Conservation (phyloP, 2,113 vertebrate species). For the Salvelinus alpinus region DNA sequence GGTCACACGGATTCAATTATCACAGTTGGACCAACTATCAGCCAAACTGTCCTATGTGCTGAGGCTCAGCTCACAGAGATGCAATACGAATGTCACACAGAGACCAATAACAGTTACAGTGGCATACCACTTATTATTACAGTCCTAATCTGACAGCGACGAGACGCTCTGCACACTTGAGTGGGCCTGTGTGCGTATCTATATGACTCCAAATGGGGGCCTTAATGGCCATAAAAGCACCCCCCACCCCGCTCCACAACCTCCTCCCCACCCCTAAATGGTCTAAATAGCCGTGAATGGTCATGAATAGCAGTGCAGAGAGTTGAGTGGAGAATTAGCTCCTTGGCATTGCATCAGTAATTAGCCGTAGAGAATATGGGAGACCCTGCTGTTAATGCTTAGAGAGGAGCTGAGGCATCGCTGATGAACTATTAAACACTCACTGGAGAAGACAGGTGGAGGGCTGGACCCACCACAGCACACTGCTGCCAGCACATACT, state of each 20-base stretch:
- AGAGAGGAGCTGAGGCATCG: slow-evolving; percentile 89
- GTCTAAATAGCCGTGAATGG: slow-evolving; percentile 67
- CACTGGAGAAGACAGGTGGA: slow-evolving; percentile 89
- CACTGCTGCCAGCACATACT: slow-evolving; percentile 75
- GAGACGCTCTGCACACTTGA: slow-evolving; percentile 61
- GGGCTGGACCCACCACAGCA: slow-evolving; percentile 93
- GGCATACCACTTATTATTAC: slow-evolving; percentile 41
- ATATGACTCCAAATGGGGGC: slow-evolving; percentile 35
- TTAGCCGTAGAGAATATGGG: slow-evolving; percentile 89
- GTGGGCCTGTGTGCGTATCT: slow-evolving; percentile 17
- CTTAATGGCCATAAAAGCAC: slow-evolving; percentile 58
- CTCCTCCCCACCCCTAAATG: slow-evolving; percentile 28
- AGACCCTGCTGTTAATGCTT: slow-evolving; percentile 88
- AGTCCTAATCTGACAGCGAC: slow-evolving; percentile 65
- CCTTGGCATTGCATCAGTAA: slow-evolving; percentile 89
- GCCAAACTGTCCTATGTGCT: not conserved
- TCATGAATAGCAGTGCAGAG: slow-evolving; percentile 85
- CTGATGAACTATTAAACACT: slow-evolving; percentile 96
- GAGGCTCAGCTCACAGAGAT: not conserved
- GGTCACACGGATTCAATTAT: not conserved
- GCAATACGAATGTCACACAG: not conserved
- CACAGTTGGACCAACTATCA: not conserved
- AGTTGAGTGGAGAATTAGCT: slow-evolving; percentile 89
- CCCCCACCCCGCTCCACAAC: slow-evolving; percentile 51
- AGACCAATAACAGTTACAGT: not conserved